Evolutionary conservation across 2,113 vertebrate genomes (phyloP), one percentile per base, ranked within the genome.

Genomic region (Cranoglanis bouderius): DNA sequence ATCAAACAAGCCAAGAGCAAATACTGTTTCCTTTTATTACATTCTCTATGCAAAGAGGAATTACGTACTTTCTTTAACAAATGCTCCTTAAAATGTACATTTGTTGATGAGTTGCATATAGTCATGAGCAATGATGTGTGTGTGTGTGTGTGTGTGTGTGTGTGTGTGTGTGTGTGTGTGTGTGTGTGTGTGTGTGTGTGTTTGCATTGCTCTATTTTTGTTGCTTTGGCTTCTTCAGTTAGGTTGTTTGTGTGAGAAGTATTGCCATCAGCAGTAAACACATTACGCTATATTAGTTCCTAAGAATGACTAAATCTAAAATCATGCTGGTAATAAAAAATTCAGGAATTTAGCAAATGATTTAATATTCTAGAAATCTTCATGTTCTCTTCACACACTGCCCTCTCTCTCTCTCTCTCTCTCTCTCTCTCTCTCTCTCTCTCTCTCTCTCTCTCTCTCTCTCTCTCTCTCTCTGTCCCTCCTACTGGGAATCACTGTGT

Each of bases 401-500:
- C 14, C 18, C 32, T 38, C 32, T 74, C 35, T 74, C 70, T 40
- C 70, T 74, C 70, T 40, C 70, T 43, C 7, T 43, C 70, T 74
- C 35, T 74, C 70, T 40, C 35, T 40, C 70, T 24, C 70, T 74
- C 70, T 67, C 29, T 67, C 65, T 67, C 65, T 14, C 63, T 14
- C 63, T 14, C 65, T 6, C 57, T 46, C 51, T 9, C 53, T 57
- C 18, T 14, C 88, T 24, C 5, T n/a, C n/a, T n/a, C n/a, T n/a
- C n/a, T n/a, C n/a, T n/a, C n/a, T n/a, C n/a, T n/a, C n/a, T n/a
- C n/a, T n/a, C n/a, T n/a, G n/a, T n/a, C 55, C 82, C 87, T 86
- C 84, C 88, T 88, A 38, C 72, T 75, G 53, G 83, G 57, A 59
- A 70, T 88, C 32, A 82, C 38, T 91, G 65, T 75, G 83, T 67